These are phyloP conservation scores for Stenichneumon culpator DNA, from an alignment of 2,888 invertebrate species.

Conservation along the genomic window DNA sequence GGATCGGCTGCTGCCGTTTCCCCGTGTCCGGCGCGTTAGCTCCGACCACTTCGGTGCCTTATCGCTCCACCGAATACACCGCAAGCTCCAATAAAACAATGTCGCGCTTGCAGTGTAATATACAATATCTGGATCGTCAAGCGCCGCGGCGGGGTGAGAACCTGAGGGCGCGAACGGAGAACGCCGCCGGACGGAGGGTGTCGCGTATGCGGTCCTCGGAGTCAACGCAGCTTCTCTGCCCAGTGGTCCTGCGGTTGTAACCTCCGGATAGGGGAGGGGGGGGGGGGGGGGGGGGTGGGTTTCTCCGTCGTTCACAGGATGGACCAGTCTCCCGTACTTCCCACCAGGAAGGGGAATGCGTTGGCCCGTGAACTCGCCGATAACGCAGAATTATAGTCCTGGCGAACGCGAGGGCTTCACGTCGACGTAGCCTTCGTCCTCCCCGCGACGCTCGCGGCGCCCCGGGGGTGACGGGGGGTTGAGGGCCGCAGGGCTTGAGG, in stretches of 20 bases:
- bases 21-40: not conserved
- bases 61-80: conserved; percentile 32
- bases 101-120: not conserved
- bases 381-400: conserved; percentile 83
- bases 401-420: conserved; percentile 58
- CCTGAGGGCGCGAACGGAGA: not conserved
- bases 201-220: conserved; percentile 24
- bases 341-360: conserved; percentile 76
- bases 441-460: not conserved
- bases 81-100: conserved; percentile 8
- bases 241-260: conserved; percentile 61
- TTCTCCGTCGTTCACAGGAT: conserved; percentile 37
- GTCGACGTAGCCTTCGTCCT: conserved; percentile 31
- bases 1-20: not conserved
- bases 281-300: conserved; percentile 9
- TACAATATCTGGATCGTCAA: conserved; percentile 1
- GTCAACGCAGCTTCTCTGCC: conserved; percentile 55
- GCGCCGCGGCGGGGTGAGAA: not conserved
- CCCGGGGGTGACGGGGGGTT: not conserved
- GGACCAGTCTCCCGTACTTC: conserved; percentile 55
- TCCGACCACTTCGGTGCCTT: conserved; percentile 8
- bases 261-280: not conserved
- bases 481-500: not conserved
- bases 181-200: conserved; percentile 8
- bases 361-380: conserved; percentile 83